Conservation (phyloP, 1,140 invertebrate genomes). For the Drosophila littoralis region DNA sequence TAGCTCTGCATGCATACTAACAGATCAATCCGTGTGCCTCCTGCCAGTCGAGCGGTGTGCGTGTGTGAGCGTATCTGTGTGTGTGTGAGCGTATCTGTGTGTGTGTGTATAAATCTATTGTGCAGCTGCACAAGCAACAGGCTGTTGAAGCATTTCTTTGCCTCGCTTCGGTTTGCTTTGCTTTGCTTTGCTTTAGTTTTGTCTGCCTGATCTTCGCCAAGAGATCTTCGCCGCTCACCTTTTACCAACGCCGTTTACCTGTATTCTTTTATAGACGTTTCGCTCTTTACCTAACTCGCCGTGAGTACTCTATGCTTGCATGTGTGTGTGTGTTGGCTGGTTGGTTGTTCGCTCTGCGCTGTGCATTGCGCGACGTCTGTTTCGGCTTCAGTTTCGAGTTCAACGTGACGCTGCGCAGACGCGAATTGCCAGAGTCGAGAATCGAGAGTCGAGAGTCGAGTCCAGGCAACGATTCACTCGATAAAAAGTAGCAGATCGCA, state of each 20-base stretch:
- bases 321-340: slow-evolving; percentile 10
- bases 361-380: slow-evolving; percentile 29
- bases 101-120: slow-evolving; percentile 40
- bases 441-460: not conserved
- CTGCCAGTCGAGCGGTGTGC: slow-evolving; percentile 18
- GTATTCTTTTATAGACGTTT: slow-evolving; percentile 42
- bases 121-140: slow-evolving; percentile 66
- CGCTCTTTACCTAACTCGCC: slow-evolving; percentile 42
- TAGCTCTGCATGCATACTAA: slow-evolving; percentile 11
- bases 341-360: slow-evolving; percentile 29
- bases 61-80: slow-evolving; percentile 3
- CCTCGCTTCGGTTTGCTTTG: slow-evolving; percentile 49
- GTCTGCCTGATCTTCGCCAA: slow-evolving; percentile 61
- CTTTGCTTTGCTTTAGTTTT: slow-evolving; percentile 47
- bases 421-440: slow-evolving; percentile 48
- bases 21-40: slow-evolving; percentile 17
- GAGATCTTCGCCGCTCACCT: slow-evolving; percentile 68
- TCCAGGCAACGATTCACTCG: slow-evolving; percentile 9
- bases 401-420: slow-evolving; percentile 82
- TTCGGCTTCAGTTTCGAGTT: slow-evolving; percentile 73
- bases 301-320: slow-evolving; percentile 10
- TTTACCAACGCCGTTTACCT: slow-evolving; percentile 65
- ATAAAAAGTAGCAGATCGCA: slow-evolving; percentile 33
- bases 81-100: slow-evolving; percentile 6
- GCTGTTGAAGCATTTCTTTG: slow-evolving; percentile 31